phyloP scores from a whole-genome alignment of 30 jellyfish, hydroid and myxozoan species.

The Chrysaora quinquecirrha region DNA sequence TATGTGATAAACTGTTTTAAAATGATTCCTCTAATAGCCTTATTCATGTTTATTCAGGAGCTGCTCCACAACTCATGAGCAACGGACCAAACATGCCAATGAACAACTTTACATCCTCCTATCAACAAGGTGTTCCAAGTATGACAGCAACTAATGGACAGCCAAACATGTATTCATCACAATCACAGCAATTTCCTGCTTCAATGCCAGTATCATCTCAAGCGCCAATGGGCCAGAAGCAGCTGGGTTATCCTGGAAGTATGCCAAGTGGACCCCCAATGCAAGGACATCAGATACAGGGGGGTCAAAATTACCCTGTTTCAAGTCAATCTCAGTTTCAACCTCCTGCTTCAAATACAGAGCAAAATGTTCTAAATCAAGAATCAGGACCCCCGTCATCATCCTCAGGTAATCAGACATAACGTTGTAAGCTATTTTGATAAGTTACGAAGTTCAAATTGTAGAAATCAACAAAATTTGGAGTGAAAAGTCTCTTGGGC shows the following conservation, averaged over 20 bases:
- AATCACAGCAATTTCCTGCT: conserved; percentile 17
- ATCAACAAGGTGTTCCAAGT: conserved; percentile 13
- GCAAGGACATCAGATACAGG: not conserved
- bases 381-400: conserved; percentile 44
- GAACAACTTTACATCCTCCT: not conserved
- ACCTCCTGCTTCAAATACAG: conserved; percentile 21
- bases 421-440: not conserved
- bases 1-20: no score
- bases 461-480: no score
- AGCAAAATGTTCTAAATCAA: not conserved
- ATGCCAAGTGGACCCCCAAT: not conserved
- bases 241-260: not conserved
- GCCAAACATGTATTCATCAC: conserved; percentile 12
- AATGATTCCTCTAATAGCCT: no score
- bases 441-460: not conserved
- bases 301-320: not conserved
- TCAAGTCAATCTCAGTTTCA: not conserved
- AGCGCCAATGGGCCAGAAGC: not conserved
- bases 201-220: conserved; percentile 3
- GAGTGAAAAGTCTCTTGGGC: no score
- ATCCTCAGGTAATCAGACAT: conserved; percentile 15
- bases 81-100: conserved; percentile 32
- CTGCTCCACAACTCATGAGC: not conserved
- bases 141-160: not conserved
- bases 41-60: not conserved